A percentile compares a stretch with the other conserved stretches of the same genome.
These are phyloP conservation scores for Crocodylus rhombifer DNA, from an alignment of 2,797 vertebrate genomes.

Conservation along the genomic window DNA sequence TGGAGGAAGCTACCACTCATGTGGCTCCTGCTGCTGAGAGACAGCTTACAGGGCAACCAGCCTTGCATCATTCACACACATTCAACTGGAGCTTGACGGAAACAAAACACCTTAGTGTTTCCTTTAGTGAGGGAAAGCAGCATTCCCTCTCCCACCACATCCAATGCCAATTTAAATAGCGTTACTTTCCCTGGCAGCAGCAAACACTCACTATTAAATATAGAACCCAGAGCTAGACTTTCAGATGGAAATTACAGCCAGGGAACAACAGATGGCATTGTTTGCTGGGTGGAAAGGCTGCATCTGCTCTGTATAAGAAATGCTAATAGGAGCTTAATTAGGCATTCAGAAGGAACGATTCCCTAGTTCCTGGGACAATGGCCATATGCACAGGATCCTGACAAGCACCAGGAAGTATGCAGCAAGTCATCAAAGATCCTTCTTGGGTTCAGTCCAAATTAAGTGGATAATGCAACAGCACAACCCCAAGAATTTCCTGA, in stretches of 20 bases:
- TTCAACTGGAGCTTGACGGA: neutral
- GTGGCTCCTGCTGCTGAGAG: neutral
- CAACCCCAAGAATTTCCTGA: neutral
- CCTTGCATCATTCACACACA: neutral
- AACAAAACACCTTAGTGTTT: neutral
- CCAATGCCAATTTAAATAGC: conserved; percentile 55
- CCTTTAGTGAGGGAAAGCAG: conserved; percentile 48
- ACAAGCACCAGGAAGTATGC: conserved; percentile 21
- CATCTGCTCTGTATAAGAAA: conserved; percentile 74
- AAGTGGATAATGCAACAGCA: neutral
- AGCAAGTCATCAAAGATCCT: conserved; percentile 46
- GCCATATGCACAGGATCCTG: conserved; percentile 5
- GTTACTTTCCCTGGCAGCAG: conserved; percentile 52
- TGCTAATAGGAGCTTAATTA: conserved; percentile 71
- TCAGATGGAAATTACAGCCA: conserved; percentile 59
- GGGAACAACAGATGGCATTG: conserved; percentile 73
- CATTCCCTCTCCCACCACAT: neutral
- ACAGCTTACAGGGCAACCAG: neutral
- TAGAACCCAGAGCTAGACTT: conserved; percentile 59
- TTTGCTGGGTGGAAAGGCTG: conserved; percentile 64
- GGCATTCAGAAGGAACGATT: conserved; percentile 51
- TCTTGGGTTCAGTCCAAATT: conserved; percentile 20
- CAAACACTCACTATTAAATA: conserved; percentile 65
- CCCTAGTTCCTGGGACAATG: conserved; percentile 33
- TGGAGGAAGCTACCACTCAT: neutral